Evolutionary conservation across 1,140 invertebrate genomes (phyloP), one percentile per base, ranked within the genome.

Genomic region (Drosophila punjabiensis): DNA sequence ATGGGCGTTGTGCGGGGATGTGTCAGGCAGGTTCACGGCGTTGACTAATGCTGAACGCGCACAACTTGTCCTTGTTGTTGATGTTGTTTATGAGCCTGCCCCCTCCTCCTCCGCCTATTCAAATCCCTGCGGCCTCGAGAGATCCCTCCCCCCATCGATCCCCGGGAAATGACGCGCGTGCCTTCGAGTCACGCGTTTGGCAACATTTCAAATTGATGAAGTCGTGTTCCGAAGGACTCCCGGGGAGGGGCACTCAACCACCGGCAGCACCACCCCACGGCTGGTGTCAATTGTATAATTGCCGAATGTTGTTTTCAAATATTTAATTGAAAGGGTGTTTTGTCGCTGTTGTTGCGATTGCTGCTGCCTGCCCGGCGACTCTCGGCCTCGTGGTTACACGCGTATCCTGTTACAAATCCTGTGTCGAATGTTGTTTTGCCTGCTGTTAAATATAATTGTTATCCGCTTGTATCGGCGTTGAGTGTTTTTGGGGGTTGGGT

Each of bases 271-370:
- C 69, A 79, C 78, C 73, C 81, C 67, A 65, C 45, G 59, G 50
- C 67, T 83, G 80, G 87, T 90, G 89, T 84, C 80, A 92, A 92
- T 90, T 92, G 90, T 87, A 86, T 92, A 92, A 92, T 92, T 92
- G 90, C 90, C 82, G 67, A 90, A 90, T 92, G 90, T 87, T 90
- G 87, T 92, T 92, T 90, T 83, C 76, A 74, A 79, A 87, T 88
- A 77, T 88, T 92, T 92, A 92, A 92, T 92, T 92, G 91, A 92
- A 92, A 91, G 91, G 88, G 88, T 87, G 90, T 87, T 92, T 82
- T 79, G 58, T 82, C 81, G 67, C 35, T 70, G 60, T 56, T 65
- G 75, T 48, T 76, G 66, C 52, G 24, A 68, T 47, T 71, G 43
- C 33, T 61, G 35, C 62, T 32, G 30, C 48, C 13, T 37, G 30